Evolutionary conservation across 2,113 vertebrate species (phyloP), one percentile per base, ranked within the genome.

Genomic region (Etia nguti): DNA sequence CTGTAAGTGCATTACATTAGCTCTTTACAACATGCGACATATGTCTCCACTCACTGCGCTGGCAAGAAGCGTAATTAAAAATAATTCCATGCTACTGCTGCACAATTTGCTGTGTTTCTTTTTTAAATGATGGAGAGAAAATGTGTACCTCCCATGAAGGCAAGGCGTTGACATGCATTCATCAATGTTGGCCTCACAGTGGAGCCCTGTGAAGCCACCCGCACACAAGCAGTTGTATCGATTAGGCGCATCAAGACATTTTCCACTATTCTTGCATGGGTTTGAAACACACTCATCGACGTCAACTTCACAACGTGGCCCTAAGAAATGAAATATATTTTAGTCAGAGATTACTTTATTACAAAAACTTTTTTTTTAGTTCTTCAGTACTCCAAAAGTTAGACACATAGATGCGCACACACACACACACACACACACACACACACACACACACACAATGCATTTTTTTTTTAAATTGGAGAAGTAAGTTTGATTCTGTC

Each of bases 81-180:
- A 82, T 56, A 57, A 92, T 95, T 95, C 92, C 88, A 93, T 92
- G 90, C 94, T 83, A 81, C 93, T 93, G 83, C 16, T 31, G 80
- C 36, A n/a, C 55, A 80, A 92, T 93, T 87, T 92, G 55, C 77
- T 70, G 36, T 26, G 50, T 82, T 86, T 93, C 70, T 80, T 15
- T 79, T 75, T 81, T 26, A 84, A 90, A 87, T 43, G 87, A 77
- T 5, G 31, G 83, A 50, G 57, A 90, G 68, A 80, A 82, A 80
- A 80, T 31, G 29, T 59, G 59, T 94, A 97, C 97, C 97, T 97
- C 96, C 97, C 97, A 82, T 96, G 96, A 92, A 97, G 95, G 97
- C 97, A 97, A 87, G 96, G 97, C 73, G 93, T 95, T 90, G 97
- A 96, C 89, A 92, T 80, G 91, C 96, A 97, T 90, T 98, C 96